Evolutionary conservation across 2,113 vertebrate species (phyloP).

Genomic region (Myotis brandtii): DNA sequence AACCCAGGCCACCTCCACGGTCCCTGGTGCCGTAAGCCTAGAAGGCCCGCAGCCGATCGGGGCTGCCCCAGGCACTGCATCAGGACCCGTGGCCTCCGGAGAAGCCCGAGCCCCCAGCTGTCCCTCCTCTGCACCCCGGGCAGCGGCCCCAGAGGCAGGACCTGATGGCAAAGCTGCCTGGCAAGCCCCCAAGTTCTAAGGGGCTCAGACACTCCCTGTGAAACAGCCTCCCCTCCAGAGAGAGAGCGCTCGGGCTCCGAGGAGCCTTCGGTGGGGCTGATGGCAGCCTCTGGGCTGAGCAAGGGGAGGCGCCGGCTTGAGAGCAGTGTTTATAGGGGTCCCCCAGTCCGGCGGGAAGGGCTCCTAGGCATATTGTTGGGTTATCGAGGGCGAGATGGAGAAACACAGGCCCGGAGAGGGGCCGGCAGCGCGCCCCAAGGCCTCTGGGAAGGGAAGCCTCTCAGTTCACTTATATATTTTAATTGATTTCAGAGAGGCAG

Average conservation of each 20-base stretch:
- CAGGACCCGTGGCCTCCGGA: background rate
- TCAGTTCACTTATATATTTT: too few relatives aligned
- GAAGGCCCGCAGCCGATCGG: background rate
- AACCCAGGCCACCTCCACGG: background rate
- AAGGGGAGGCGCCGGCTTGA: background rate
- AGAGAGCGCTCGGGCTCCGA: background rate
- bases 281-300: accelerated
- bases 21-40: background rate
- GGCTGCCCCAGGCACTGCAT: accelerated
- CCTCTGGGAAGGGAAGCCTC: background rate
- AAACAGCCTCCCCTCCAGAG: background rate
- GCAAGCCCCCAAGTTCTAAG: background rate
- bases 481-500: too few relatives aligned
- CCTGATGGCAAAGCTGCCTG: too few relatives aligned
- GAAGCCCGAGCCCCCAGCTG: background rate
- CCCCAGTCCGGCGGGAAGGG: background rate
- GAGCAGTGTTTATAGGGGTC: background rate
- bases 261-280: background rate
- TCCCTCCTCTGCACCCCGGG: background rate
- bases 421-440: background rate
- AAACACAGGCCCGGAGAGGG: background rate
- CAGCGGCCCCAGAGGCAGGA: background rate
- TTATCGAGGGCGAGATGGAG: accelerated
- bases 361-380: background rate
- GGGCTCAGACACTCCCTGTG: background rate